phyloP scores from a whole-genome alignment of 2,888 invertebrate genomes.

The Blastobasis adustella region DNA sequence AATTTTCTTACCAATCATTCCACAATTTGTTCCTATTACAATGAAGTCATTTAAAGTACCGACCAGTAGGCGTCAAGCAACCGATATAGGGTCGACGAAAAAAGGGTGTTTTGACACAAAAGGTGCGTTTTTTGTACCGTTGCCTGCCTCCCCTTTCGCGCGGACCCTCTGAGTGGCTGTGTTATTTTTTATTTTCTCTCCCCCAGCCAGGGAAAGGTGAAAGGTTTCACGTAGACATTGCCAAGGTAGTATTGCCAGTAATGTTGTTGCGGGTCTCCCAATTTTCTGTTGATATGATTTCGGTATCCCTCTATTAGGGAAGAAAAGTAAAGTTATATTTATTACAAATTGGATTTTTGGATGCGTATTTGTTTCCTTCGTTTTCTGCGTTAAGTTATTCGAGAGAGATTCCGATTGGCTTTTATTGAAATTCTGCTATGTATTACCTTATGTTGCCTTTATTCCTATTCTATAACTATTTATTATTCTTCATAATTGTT shows the following conservation, averaged over 20 bases:
- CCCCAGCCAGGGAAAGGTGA: slow-evolving; percentile 15
- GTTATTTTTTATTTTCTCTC: slow-evolving; percentile 10
- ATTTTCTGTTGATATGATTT: slow-evolving; percentile 5
- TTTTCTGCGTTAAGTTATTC: too few species aligned
- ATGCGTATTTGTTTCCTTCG: too few species aligned
- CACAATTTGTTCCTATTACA: too few species aligned
- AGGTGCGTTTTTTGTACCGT: slow-evolving; percentile 21
- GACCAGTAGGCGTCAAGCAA: slow-evolving; percentile 19
- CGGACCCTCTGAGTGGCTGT: slow-evolving; percentile 9
- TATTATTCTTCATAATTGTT: too few species aligned
- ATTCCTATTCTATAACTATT: too few species aligned
- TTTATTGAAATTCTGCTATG: too few species aligned
- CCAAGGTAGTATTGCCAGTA: slow-evolving; percentile 16
- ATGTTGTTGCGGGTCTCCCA: slow-evolving; percentile 11
- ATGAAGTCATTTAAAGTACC: slow-evolving; percentile 14
- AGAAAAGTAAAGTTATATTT: not conserved
- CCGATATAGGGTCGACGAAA: slow-evolving; percentile 13
- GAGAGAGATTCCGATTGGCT: too few species aligned
- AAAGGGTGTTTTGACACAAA: slow-evolving; percentile 30
- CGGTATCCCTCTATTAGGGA: not conserved
- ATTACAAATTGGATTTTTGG: too few species aligned
- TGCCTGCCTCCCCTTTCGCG: slow-evolving; percentile 11
- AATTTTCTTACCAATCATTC: too few species aligned
- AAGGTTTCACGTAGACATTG: slow-evolving; percentile 17
- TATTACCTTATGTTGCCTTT: too few species aligned